Percentiles rank a stretch among this genome's conserved stretches.
These are phyloP conservation scores for Petrocephalus sullivani DNA, from an alignment of 2,797 vertebrate genomes.

Conservation along the genomic window DNA sequence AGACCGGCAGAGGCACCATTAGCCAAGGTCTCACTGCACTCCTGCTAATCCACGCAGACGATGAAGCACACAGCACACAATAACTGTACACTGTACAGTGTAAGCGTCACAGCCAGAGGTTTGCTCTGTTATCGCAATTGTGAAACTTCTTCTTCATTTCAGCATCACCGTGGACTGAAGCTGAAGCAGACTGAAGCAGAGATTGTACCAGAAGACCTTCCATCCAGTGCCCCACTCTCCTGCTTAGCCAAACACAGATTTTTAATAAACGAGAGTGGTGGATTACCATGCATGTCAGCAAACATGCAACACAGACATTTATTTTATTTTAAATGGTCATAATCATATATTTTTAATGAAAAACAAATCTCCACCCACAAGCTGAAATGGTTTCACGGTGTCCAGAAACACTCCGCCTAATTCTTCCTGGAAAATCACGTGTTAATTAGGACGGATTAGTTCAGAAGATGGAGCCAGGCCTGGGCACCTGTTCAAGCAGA, in stretches of 20 bases:
- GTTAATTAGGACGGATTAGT: constrained; percentile 38
- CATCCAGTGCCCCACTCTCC: background rate
- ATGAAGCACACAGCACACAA: background rate
- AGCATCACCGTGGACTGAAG: background rate
- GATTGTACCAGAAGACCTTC: background rate
- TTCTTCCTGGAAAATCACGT: constrained; percentile 20
- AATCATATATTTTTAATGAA: background rate
- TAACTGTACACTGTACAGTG: background rate
- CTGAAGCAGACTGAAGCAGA: background rate
- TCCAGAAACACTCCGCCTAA: background rate
- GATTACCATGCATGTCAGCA: background rate
- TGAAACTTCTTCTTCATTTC: background rate
- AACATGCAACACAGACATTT: background rate
- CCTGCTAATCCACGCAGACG: background rate
- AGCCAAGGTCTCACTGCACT: background rate
- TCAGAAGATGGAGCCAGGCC: constrained; percentile 26
- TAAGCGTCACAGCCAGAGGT: background rate
- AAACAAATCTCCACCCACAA: constrained; percentile 3
- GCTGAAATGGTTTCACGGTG: background rate
- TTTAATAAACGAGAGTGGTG: background rate
- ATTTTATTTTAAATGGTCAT: background rate
- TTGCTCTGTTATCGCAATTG: background rate
- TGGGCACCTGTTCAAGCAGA: constrained; percentile 28
- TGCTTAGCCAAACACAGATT: background rate
- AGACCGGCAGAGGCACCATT: background rate